A percentile compares a stretch with the other conserved stretches of the same genome.
These are phyloP conservation scores for Samia ricini DNA, from an alignment of 1,140 invertebrate species.

Conservation along the genomic window DNA sequence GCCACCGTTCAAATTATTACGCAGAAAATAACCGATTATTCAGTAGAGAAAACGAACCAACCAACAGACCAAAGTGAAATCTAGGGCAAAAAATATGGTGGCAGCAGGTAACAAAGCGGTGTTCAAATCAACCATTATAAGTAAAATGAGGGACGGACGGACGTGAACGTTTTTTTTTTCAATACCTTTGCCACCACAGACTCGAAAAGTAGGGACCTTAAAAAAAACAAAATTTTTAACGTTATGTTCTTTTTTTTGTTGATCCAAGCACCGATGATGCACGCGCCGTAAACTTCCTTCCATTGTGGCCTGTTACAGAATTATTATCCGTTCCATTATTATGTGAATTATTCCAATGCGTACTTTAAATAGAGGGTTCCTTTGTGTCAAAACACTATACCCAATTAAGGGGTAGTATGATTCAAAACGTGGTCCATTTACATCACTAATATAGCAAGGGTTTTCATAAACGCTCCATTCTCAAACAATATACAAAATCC, in stretches of 20 bases:
- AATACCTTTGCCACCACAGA: not conserved
- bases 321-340: not conserved
- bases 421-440: not conserved
- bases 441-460: too few relatives aligned
- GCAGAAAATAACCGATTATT: not conserved
- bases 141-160: too few relatives aligned
- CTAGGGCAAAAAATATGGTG: not conserved
- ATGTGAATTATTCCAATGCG: conserved; percentile 1
- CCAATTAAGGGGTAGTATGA: not conserved
- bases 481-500: too few relatives aligned
- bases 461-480: too few relatives aligned
- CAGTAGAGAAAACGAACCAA: not conserved
- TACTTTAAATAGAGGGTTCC: not conserved
- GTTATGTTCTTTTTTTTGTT: conserved; percentile 26
- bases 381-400: not conserved
- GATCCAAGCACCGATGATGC: conserved; percentile 36
- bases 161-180: not conserved
- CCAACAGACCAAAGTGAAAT: not conserved
- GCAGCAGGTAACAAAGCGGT: not conserved
- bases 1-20: not conserved
- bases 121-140: not conserved
- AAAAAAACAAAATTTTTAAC: not conserved
- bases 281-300: conserved; percentile 49
- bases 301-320: conserved; percentile 41
- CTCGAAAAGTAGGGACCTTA: not conserved